Evolutionary conservation across 2,888 invertebrate genomes (phyloP).

Genomic region (Trissonchulus latispiculum): DNA sequence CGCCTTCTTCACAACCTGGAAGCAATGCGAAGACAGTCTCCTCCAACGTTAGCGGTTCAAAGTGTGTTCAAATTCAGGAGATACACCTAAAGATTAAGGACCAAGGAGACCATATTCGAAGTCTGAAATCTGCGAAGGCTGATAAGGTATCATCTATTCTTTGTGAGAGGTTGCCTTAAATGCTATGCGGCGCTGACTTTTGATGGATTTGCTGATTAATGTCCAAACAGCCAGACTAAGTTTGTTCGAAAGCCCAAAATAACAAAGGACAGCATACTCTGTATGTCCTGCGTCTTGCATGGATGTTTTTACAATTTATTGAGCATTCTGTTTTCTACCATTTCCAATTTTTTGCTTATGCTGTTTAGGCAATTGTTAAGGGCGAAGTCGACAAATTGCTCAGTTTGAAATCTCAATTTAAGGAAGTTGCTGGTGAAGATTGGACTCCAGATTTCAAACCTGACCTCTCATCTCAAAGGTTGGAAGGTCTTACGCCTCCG

Average conservation of each 20-base stretch:
- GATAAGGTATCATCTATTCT: slow-evolving; percentile 38
- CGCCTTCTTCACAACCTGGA: no score
- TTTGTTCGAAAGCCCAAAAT: no score
- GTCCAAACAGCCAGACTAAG: no score
- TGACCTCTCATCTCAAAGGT: no score
- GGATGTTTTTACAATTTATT: background rate
- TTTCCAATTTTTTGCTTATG: background rate
- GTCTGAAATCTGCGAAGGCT: slow-evolving; percentile 52
- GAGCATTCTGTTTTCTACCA: background rate
- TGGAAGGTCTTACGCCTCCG: no score
- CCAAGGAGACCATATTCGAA: slow-evolving; percentile 60
- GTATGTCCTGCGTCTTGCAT: no score
- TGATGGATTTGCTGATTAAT: no score
- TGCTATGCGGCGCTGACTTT: no score
- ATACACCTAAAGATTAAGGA: slow-evolving; percentile 36
- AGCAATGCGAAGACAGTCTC: no score
- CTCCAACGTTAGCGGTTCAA: no score
- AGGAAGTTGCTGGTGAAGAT: slow-evolving; percentile 57
- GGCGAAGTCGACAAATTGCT: slow-evolving; percentile 56
- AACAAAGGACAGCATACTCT: no score
- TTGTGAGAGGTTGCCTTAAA: background rate
- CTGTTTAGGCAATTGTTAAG: slow-evolving; percentile 44
- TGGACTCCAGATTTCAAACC: slow-evolving; percentile 51
- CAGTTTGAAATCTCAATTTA: slow-evolving; percentile 64
- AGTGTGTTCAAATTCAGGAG: no score